Conservation (phyloP, 1,140 invertebrate genomes). For the Saccostrea glomerata region DNA sequence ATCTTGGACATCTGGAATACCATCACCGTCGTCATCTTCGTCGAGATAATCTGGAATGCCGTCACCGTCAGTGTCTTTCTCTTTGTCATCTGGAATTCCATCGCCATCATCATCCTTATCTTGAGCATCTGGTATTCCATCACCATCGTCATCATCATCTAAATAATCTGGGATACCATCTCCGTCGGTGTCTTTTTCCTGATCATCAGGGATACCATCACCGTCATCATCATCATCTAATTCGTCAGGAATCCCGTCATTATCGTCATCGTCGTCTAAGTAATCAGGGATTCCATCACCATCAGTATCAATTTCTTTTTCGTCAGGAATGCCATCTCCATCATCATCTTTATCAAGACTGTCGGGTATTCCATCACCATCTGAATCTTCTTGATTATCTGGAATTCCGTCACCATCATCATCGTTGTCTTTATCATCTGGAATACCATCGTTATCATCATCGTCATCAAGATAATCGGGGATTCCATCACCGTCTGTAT, state of each 20-base stretch:
- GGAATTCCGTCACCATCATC: slow-evolving; percentile 68
- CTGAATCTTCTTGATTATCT: slow-evolving; percentile 58
- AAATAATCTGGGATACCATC: slow-evolving; percentile 69
- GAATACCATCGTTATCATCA: slow-evolving; percentile 69
- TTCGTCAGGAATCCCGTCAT: slow-evolving; percentile 63
- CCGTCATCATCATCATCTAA: slow-evolving; percentile 61
- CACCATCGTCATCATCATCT: slow-evolving; percentile 66
- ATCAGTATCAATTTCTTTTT: slow-evolving; percentile 65
- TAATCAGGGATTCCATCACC: slow-evolving; percentile 71
- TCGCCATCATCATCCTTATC: slow-evolving; percentile 63
- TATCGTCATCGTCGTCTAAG: slow-evolving; percentile 64
- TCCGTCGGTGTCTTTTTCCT: slow-evolving; percentile 63
- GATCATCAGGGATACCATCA: slow-evolving; percentile 67
- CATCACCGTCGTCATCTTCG: slow-evolving; percentile 69
- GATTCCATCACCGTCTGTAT: slow-evolving; percentile 72
- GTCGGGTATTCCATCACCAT: slow-evolving; percentile 70
- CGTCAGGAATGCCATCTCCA: slow-evolving; percentile 69
- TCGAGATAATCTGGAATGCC: slow-evolving; percentile 71
- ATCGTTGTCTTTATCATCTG: slow-evolving; percentile 68
- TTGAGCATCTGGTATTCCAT: slow-evolving; percentile 67
- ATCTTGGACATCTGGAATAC: slow-evolving; percentile 71
- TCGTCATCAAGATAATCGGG: slow-evolving; percentile 69
- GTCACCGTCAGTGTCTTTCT: slow-evolving; percentile 68
- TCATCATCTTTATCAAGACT: slow-evolving; percentile 65
- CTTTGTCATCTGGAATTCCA: slow-evolving; percentile 69